phyloP scores from a whole-genome alignment of 2,113 vertebrate genomes.

The Dinomys branickii region DNA sequence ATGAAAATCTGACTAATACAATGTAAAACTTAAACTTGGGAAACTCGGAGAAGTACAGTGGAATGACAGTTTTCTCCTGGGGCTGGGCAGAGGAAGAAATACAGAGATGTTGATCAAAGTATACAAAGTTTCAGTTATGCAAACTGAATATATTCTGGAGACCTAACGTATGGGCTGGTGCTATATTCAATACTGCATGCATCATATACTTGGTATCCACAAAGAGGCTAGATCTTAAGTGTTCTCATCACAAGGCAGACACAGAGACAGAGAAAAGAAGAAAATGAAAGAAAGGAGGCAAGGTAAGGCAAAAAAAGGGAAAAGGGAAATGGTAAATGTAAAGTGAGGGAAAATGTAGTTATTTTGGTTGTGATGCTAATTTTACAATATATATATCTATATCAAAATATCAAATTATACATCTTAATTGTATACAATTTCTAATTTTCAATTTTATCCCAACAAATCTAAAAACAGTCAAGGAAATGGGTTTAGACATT shows the following conservation, averaged over 20 bases:
- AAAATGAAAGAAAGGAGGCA: background rate
- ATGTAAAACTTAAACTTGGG: background rate
- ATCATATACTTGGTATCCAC: background rate
- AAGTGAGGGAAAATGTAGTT: background rate
- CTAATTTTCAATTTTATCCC: background rate
- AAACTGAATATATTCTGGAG: background rate
- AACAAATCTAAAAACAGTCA: background rate
- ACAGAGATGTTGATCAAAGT: background rate
- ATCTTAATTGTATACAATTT: background rate
- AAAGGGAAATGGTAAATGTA: background rate
- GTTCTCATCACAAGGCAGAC: background rate
- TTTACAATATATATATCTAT: background rate
- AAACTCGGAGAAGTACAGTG: background rate
- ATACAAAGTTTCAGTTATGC: background rate
- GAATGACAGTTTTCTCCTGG: background rate
- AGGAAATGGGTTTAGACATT: background rate
- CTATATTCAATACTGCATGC: background rate
- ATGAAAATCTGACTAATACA: background rate
- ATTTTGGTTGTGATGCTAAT: background rate
- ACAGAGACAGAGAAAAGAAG: too few relatives aligned
- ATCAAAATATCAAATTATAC: background rate
- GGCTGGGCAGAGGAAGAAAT: background rate
- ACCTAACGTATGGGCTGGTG: background rate
- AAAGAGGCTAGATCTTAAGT: background rate
- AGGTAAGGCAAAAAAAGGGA: background rate